A percentile compares a stretch with the other conserved stretches of the same genome.
Conservation (phyloP, 2,888 invertebrate genomes). For the Boloria selene region DNA sequence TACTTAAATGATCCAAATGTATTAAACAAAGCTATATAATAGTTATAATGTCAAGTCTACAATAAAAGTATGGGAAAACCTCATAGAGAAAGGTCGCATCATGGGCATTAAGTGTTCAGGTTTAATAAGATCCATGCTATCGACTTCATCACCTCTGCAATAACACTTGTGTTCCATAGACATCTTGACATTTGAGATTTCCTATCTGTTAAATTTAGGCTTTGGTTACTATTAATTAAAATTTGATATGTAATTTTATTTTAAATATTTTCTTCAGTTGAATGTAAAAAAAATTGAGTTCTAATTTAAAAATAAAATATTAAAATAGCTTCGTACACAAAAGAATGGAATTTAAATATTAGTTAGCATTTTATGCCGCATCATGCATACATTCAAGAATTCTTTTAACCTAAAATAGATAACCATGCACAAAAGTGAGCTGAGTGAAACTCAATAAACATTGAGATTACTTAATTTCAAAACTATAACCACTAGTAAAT, state of each 20-base stretch:
- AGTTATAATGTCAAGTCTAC: background rate
- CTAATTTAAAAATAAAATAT: too few species aligned
- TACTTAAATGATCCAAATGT: background rate
- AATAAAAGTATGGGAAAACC: slow-evolving; percentile 49
- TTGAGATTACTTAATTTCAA: too few species aligned
- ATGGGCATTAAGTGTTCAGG: slow-evolving; percentile 75
- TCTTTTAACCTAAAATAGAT: too few species aligned
- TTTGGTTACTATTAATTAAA: background rate
- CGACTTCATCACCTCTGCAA: slow-evolving; percentile 70
- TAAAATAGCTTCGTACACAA: too few species aligned
- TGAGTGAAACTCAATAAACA: too few species aligned
- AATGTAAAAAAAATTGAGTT: too few species aligned
- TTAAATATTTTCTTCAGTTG: too few species aligned
- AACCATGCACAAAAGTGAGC: too few species aligned
- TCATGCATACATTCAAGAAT: too few species aligned
- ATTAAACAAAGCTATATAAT: background rate
- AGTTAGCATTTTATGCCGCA: too few species aligned
- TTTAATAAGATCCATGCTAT: slow-evolving; percentile 60
- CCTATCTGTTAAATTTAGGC: slow-evolving; percentile 13
- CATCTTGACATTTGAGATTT: slow-evolving; percentile 50
- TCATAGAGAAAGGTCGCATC: slow-evolving; percentile 79
- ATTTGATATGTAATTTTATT: background rate
- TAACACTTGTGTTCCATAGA: slow-evolving; percentile 70
- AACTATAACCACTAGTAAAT: too few species aligned
- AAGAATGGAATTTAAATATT: too few species aligned